These are phyloP conservation scores for Hyperoplus lanceolatus DNA, from an alignment of 2,797 vertebrate species.

Conservation along the genomic window DNA sequence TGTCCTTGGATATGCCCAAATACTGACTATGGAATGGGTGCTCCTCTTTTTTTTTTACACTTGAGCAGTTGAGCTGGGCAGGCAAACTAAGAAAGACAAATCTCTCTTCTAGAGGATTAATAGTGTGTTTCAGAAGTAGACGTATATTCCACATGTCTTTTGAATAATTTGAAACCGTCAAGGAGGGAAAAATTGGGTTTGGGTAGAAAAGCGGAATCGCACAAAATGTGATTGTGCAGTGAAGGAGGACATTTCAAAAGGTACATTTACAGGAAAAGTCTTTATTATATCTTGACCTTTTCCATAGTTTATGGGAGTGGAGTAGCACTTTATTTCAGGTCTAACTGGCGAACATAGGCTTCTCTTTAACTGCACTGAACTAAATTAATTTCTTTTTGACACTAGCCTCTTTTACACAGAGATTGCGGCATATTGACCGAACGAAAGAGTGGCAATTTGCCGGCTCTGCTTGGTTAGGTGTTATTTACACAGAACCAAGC, in stretches of 20 bases:
- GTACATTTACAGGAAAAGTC: conserved; percentile 37
- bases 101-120: conserved; percentile 24
- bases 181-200: neutral
- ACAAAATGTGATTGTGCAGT: conserved; percentile 33
- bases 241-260: conserved; percentile 33
- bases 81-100: conserved; percentile 33
- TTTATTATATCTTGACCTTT: conserved; percentile 37
- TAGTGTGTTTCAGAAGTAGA: conserved; percentile 19
- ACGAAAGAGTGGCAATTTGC: too few species aligned
- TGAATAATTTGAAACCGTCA: conserved; percentile 25
- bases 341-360: neutral
- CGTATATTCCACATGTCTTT: conserved; percentile 8
- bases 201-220: conserved; percentile 3
- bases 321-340: conserved; percentile 11
- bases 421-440: too few species aligned
- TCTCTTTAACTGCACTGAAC: conserved; percentile 1
- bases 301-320: neutral
- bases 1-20: conserved; percentile 44
- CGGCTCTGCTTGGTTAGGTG: too few species aligned
- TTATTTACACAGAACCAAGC: too few species aligned
- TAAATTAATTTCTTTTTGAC: neutral
- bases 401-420: too few species aligned
- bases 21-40: neutral
- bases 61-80: conserved; percentile 8
- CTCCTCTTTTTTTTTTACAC: conserved; percentile 13